Percentiles rank a stretch among this genome's conserved stretches.
Evolutionary conservation across 2,888 invertebrate species (phyloP).

Genomic region (Neria commutata): DNA sequence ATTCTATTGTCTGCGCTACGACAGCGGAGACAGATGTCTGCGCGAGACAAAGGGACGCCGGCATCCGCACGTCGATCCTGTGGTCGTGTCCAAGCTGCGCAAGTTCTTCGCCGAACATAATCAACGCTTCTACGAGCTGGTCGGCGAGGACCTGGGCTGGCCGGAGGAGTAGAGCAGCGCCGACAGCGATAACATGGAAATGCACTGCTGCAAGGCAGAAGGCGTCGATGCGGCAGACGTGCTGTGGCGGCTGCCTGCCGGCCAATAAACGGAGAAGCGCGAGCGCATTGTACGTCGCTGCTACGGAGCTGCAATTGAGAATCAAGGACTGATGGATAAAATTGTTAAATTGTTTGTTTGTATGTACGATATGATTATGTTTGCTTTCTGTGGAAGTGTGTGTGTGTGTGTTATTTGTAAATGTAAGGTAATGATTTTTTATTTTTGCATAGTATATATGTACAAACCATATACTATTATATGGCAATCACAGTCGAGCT

Average conservation of each 20-base stretch:
- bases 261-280: no score
- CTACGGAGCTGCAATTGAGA: conserved; percentile 23
- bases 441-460: neutral
- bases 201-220: neutral
- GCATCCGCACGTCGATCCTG: conserved; percentile 83
- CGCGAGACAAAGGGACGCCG: conserved; percentile 80
- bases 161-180: conserved; percentile 74
- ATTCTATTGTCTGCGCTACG: conserved; percentile 89
- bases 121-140: conserved; percentile 87
- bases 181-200: neutral
- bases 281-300: no score
- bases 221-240: no score
- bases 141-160: conserved; percentile 94
- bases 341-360: conserved; percentile 1
- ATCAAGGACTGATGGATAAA: conserved; percentile 39
- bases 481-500: no score
- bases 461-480: no score
- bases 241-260: neutral
- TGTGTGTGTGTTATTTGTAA: neutral
- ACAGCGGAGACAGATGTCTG: conserved; percentile 84
- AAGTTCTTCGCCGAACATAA: conserved; percentile 91
- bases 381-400: conserved; percentile 1
- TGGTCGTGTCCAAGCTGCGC: conserved; percentile 78
- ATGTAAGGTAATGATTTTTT: neutral
- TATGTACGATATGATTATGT: conserved; percentile 2